Evolutionary conservation across 2,797 vertebrate genomes (phyloP), one percentile per base, ranked within the genome.

Genomic region (Graptemys geographica): DNA sequence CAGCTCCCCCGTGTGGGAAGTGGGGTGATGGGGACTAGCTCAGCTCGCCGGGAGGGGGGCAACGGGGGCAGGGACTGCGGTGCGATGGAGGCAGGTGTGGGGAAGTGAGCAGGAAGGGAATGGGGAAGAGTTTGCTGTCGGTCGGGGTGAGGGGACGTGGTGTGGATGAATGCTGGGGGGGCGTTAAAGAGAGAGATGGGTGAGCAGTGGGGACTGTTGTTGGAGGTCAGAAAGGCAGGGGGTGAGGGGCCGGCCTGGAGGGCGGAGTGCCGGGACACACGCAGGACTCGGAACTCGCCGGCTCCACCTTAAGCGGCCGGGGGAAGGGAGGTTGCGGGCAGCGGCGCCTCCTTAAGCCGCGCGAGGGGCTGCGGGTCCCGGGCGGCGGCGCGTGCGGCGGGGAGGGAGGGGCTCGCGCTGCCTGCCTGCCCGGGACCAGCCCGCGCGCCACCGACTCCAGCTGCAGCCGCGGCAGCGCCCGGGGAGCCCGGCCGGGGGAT

Each of bases 381-480:
- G 91, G 97, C 95, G 90, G 92, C 83, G 96, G 84, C 85, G 94
- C 79, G 79, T 89, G 92, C 94, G 91, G 94, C 91, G 91, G 96
- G 93, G 92, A 95, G 96, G 93, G 96, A 93, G 87, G 95, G 96
- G 94, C 96, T 96, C 87, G 83, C 95, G 97, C 96, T 93, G 95
- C 96, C 94, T 93, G 95, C 96, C 94, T 95, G 92, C 92, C 93
- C 96, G 92, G 95, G 96, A 96, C 96, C 97, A 97, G 90, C 93
- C 83, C 93, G 95, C 97, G 97, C 91, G 90, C 86, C 92, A 41
- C 87, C 81, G 81, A 49, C 47, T 28, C 84, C 57, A 12, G n/a
- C 23, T 23, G 69, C 41, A 10, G 31, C 18, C 18, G 9, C 52
- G 23, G 41, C 79, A 47, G 41, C 55, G 18, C 28, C 44, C 31